Conservation (phyloP, 37 sponge, comb jelly and placozoan genomes). For the Ianthella basta region DNA sequence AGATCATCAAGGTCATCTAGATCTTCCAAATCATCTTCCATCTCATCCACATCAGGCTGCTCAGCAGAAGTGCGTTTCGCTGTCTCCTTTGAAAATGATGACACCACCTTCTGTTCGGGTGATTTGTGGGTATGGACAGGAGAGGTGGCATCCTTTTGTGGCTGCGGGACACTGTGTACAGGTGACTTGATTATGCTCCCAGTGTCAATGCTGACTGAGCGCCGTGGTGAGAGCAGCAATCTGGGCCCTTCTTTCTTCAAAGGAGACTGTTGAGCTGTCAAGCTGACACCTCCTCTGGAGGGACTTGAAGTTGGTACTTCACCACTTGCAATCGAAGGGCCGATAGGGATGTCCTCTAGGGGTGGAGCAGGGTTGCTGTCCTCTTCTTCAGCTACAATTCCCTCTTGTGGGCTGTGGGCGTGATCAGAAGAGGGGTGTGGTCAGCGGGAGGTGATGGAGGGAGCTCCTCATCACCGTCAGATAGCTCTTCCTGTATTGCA, state of each 20-base stretch:
- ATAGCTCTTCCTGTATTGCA: background rate
- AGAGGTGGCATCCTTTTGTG: background rate
- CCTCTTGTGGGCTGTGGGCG: background rate
- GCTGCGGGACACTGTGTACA: background rate
- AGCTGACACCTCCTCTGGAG: no score
- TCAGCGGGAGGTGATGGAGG: conserved; percentile 14
- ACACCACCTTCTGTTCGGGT: background rate
- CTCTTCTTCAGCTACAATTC: no score
- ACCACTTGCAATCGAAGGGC: background rate
- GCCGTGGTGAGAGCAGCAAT: background rate
- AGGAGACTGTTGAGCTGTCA: no score
- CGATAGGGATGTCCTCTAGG: no score
- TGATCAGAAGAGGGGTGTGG: conserved; percentile 3
- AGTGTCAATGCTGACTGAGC: background rate
- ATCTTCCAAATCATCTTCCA: conserved; percentile 1
- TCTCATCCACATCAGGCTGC: no score
- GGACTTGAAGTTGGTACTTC: no score
- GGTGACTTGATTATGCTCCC: no score
- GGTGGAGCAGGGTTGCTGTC: no score
- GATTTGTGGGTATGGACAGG: background rate
- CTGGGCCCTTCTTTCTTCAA: background rate
- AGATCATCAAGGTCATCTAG: conserved; percentile 19
- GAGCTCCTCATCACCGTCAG: conserved; percentile 4
- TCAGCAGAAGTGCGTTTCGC: background rate
- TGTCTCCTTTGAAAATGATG: background rate